A percentile compares a stretch with the other conserved stretches of the same genome.
Conservation (phyloP, 2,888 invertebrate genomes). For the Drosophila prostipennis region DNA sequence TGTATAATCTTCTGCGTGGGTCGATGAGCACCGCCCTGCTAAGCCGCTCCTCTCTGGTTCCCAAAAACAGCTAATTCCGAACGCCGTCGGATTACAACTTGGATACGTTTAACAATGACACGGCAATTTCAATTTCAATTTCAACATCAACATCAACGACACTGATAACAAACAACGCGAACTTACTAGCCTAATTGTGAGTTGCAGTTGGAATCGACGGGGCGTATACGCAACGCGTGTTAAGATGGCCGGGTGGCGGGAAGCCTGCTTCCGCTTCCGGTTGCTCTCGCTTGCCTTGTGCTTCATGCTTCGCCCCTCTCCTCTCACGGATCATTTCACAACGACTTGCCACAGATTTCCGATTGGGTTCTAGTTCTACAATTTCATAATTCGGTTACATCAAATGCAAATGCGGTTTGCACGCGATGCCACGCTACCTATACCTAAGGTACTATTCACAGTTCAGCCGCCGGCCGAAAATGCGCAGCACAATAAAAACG, state of each 20-base stretch:
- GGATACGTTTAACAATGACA: constrained; percentile 62
- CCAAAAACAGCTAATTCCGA: constrained; percentile 49
- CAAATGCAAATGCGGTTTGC: constrained; percentile 22
- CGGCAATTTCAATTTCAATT: constrained; percentile 55
- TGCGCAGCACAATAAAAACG: constrained; percentile 44
- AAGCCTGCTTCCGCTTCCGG: constrained; percentile 40
- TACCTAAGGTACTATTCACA: constrained; percentile 58
- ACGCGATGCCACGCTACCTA: constrained; percentile 47
- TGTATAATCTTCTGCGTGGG: constrained; percentile 47
- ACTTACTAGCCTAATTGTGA: constrained; percentile 44
- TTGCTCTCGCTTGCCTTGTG: background rate
- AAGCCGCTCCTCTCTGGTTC: constrained; percentile 24
- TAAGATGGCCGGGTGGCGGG: constrained; percentile 26
- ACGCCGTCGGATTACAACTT: constrained; percentile 45
- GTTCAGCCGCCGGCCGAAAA: constrained; percentile 43
- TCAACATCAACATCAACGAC: constrained; percentile 48
- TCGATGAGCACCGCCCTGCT: constrained; percentile 37
- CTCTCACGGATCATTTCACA: constrained; percentile 3
- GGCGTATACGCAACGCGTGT: constrained; percentile 29
- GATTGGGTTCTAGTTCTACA: constrained; percentile 10
- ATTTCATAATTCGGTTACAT: constrained; percentile 35
- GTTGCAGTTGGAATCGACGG: constrained; percentile 8
- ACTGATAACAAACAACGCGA: constrained; percentile 54
- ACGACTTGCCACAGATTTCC: constrained; percentile 10
- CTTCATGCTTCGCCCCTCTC: background rate